These are phyloP conservation scores for Clivina fossor DNA, from an alignment of 2,888 invertebrate species.

Conservation along the genomic window DNA sequence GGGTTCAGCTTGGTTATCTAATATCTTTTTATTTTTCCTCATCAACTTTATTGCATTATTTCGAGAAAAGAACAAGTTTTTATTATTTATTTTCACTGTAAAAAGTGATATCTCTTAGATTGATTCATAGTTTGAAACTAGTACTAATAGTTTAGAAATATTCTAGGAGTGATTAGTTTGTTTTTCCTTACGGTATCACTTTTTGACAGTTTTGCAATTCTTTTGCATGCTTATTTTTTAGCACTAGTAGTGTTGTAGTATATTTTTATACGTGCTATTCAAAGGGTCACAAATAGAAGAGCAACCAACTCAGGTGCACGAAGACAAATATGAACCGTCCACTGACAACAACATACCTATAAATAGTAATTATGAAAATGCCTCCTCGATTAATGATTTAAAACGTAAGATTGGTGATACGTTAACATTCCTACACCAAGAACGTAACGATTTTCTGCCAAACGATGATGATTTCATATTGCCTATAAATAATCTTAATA, in stretches of 20 bases:
- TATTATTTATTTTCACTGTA: conserved; percentile 18
- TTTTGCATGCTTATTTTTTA: conserved; percentile 32
- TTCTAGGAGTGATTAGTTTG: neutral
- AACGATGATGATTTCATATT: conserved; percentile 52
- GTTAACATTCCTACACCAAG: conserved; percentile 52
- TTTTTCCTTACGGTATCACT: conserved; percentile 16
- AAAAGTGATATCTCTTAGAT: conserved; percentile 18
- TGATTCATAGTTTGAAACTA: neutral
- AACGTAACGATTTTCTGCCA: conserved; percentile 52
- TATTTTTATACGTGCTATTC: conserved; percentile 32
- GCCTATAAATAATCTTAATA: conserved; percentile 46
- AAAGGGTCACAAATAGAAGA: conserved; percentile 27
- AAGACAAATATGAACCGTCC: conserved; percentile 7
- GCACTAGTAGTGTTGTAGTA: conserved; percentile 35
- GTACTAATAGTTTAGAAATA: no score
- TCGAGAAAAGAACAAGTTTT: conserved; percentile 22
- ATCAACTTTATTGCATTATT: conserved; percentile 30
- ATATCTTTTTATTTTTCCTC: conserved; percentile 27
- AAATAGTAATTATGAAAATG: conserved; percentile 32
- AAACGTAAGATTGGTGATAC: conserved; percentile 51
- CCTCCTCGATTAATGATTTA: conserved; percentile 47
- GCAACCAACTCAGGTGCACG: conserved; percentile 14
- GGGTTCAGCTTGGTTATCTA: conserved; percentile 32
- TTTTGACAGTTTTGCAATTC: conserved; percentile 17
- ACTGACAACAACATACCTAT: neutral